Percentiles rank a stretch among this genome's conserved stretches.
Evolutionary conservation across 2,888 invertebrate genomes (phyloP).

Genomic region (Chymomyza procnemis): DNA sequence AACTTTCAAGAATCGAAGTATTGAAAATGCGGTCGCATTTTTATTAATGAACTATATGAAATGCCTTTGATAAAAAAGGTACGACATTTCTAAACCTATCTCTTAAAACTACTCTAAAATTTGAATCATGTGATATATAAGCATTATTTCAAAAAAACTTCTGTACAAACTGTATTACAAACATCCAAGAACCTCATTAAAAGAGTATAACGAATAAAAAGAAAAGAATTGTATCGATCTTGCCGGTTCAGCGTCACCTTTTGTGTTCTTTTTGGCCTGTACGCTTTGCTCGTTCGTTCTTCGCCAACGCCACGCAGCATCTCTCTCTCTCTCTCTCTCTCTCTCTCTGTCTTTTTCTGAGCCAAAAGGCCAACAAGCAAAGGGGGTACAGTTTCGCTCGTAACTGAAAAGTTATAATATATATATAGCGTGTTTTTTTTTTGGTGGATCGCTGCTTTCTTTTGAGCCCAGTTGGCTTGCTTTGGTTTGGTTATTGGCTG

Average conservation of each 20-base stretch:
- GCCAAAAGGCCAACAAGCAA: slow-evolving; percentile 28
- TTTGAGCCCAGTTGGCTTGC: slow-evolving; percentile 39
- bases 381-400: slow-evolving; percentile 75
- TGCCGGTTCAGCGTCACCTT: slow-evolving; percentile 34
- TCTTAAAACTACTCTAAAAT: no score
- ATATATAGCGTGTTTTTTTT: slow-evolving; percentile 29
- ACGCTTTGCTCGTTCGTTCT: slow-evolving; percentile 53
- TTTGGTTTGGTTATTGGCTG: slow-evolving; percentile 24
- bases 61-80: no score
- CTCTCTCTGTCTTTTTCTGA: slow-evolving; percentile 39
- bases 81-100: no score
- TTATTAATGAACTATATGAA: no score
- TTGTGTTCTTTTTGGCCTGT: slow-evolving; percentile 26
- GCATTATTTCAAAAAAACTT: neutral
- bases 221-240: slow-evolving; percentile 64
- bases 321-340: slow-evolving; percentile 34
- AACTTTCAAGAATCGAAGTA: no score
- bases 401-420: slow-evolving; percentile 72
- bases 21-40: no score
- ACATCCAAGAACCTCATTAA: neutral
- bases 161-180: neutral
- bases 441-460: slow-evolving; percentile 56
- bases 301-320: slow-evolving; percentile 14
- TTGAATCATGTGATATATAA: no score
- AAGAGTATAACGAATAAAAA: slow-evolving; percentile 36